These are phyloP conservation scores for Plumapathes pennacea DNA, from an alignment of 92 coral and sea anemone species.

Conservation along the genomic window DNA sequence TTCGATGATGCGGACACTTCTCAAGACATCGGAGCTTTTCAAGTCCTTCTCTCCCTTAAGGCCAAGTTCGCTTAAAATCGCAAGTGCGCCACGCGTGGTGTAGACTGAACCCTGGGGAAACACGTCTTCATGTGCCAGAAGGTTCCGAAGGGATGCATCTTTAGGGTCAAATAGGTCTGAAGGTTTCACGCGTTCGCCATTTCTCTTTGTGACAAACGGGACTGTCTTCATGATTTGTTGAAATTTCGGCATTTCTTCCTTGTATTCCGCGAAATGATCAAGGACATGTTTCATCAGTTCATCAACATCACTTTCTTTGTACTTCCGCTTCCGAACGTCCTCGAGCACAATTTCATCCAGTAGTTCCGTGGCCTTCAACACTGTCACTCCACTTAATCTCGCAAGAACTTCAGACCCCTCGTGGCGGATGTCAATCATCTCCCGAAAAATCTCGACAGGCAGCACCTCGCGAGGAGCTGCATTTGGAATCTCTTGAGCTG, in stretches of 20 bases:
- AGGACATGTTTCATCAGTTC: slow-evolving; percentile 28
- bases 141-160: neutral
- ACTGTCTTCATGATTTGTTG: slow-evolving; percentile 17
- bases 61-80: slow-evolving; percentile 29
- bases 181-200: slow-evolving; percentile 27
- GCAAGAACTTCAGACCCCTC: slow-evolving; percentile 44
- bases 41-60: slow-evolving; percentile 31
- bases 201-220: slow-evolving; percentile 42
- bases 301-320: slow-evolving; percentile 56
- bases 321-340: slow-evolving; percentile 12
- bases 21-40: slow-evolving; percentile 17
- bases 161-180: slow-evolving; percentile 68
- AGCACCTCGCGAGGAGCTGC: slow-evolving; percentile 46
- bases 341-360: slow-evolving; percentile 34
- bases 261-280: slow-evolving; percentile 30
- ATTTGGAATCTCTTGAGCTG: slow-evolving; percentile 16
- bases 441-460: slow-evolving; percentile 17
- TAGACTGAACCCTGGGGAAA: slow-evolving; percentile 44
- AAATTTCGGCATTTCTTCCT: slow-evolving; percentile 3
- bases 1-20: slow-evolving; percentile 11
- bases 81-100: slow-evolving; percentile 14
- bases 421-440: slow-evolving; percentile 43
- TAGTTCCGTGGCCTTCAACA: slow-evolving; percentile 17
- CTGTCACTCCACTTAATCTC: slow-evolving; percentile 14
- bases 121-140: slow-evolving; percentile 50